Evolutionary conservation across 2,888 invertebrate genomes (phyloP).

Genomic region (Drosophila sordidula): DNA sequence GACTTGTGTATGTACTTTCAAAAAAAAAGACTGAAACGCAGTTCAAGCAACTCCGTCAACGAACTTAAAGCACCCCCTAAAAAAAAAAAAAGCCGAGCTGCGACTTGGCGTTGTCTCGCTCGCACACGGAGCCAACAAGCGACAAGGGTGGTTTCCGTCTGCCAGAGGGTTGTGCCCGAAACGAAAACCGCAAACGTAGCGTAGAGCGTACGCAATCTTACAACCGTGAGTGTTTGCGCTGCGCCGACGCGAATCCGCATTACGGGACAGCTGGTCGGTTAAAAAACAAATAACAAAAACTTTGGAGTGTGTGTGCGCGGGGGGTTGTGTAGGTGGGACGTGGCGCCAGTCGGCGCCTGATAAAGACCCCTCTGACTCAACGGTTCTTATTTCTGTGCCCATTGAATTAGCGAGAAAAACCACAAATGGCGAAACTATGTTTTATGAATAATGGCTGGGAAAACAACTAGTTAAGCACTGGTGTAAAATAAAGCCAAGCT

Average conservation of each 20-base stretch:
- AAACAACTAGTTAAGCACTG: too few species aligned
- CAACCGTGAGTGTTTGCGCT: conserved; percentile 61
- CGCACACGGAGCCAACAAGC: conserved; percentile 8
- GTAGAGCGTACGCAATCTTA: conserved; percentile 70
- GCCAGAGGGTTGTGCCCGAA: conserved; percentile 30
- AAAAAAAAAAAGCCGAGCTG: conserved; percentile 7
- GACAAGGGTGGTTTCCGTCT: conserved; percentile 52
- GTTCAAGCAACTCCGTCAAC: conserved; percentile 66
- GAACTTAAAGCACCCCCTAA: conserved; percentile 63
- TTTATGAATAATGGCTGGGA: too few species aligned
- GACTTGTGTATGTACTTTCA: conserved; percentile 11
- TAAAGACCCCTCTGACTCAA: conserved; percentile 12
- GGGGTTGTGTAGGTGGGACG: background rate
- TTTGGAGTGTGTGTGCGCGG: background rate
- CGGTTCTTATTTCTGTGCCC: background rate
- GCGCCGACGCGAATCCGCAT: conserved; percentile 59
- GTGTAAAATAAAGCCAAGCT: background rate
- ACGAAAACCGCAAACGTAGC: conserved; percentile 34
- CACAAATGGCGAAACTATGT: background rate
- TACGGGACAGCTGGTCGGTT: conserved; percentile 22
- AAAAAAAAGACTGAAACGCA: conserved; percentile 49
- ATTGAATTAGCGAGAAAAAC: background rate
- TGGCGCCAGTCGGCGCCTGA: conserved; percentile 23
- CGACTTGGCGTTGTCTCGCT: conserved; percentile 43
- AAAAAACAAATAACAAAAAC: background rate